Evolutionary conservation across 1,140 invertebrate species (phyloP).

Genomic region (Geopemphigus sp.): DNA sequence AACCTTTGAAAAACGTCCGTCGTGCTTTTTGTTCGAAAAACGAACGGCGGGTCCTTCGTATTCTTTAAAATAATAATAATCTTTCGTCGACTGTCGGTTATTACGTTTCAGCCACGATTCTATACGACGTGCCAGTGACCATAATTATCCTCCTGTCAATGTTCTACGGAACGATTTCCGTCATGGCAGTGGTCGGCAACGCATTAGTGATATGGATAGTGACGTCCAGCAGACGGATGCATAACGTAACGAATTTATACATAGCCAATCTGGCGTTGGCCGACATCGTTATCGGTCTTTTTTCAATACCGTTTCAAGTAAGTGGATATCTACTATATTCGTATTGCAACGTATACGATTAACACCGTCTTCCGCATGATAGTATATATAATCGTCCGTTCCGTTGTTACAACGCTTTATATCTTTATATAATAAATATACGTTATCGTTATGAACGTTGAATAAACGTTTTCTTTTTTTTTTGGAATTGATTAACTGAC

Average conservation of each 20-base stretch:
- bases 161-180: constrained; percentile 77
- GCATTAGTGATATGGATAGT: constrained; percentile 79
- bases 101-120: constrained; percentile 50
- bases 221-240: constrained; percentile 69
- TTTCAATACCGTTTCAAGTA: constrained; percentile 78
- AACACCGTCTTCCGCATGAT: too few relatives aligned
- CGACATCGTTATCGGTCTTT: constrained; percentile 75
- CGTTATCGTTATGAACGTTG: too few relatives aligned
- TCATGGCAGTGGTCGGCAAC: constrained; percentile 77
- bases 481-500: too few relatives aligned
- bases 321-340: constrained; percentile 52
- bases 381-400: too few relatives aligned
- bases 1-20: too few relatives aligned
- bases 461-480: too few relatives aligned
- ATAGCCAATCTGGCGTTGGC: constrained; percentile 76
- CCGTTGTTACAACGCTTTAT: too few relatives aligned
- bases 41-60: too few relatives aligned
- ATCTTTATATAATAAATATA: too few relatives aligned
- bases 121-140: constrained; percentile 72
- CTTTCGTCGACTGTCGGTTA: too few relatives aligned
- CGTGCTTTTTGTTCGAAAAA: too few relatives aligned
- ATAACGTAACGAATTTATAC: constrained; percentile 78
- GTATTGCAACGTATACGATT: too few relatives aligned
- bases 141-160: constrained; percentile 72
- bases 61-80: not conserved